Conservation (phyloP, 2,797 vertebrate species). For the Margarornis squamiger region DNA sequence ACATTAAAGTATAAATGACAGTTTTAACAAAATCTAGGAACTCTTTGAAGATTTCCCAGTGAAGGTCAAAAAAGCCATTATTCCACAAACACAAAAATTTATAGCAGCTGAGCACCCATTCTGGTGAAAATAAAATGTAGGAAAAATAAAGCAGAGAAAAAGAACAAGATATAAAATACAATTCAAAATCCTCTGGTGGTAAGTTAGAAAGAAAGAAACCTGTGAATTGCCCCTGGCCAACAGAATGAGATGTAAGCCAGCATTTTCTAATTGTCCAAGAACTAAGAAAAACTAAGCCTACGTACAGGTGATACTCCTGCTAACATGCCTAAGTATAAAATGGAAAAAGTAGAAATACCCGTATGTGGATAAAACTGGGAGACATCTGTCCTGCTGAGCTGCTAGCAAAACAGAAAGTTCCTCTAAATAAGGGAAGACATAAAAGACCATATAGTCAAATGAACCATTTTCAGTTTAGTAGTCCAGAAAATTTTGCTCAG, state of each 20-base stretch:
- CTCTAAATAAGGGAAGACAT: neutral
- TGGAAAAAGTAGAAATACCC: neutral
- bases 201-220: neutral
- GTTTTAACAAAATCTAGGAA: neutral
- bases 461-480: neutral
- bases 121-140: neutral
- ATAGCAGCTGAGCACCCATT: neutral
- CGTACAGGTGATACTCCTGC: neutral
- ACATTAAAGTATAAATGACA: neutral
- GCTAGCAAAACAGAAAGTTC: neutral
- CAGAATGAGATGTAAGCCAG: neutral
- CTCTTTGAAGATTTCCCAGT: neutral
- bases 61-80: neutral
- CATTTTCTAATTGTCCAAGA: neutral
- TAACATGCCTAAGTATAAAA: neutral
- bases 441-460: neutral
- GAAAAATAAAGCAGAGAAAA: neutral
- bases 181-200: neutral
- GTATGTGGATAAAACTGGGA: neutral
- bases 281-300: neutral
- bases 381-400: neutral
- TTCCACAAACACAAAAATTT: neutral
- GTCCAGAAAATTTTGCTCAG: neutral
- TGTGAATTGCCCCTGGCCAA: neutral
- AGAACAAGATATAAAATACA: neutral